phyloP scores from a whole-genome alignment of 2,888 invertebrate genomes.

The Cyclophora albipunctata region DNA sequence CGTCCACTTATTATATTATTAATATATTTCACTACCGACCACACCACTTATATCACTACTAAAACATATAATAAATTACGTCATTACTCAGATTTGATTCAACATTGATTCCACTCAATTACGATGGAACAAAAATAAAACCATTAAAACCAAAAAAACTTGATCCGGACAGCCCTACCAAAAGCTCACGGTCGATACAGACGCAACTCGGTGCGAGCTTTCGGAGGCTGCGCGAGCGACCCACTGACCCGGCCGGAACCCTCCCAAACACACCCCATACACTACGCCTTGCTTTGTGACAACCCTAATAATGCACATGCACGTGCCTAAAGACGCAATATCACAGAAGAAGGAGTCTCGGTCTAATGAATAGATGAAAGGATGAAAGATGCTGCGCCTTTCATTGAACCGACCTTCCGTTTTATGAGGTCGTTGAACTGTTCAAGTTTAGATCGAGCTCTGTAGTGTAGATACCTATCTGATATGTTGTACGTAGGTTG shows the following conservation, averaged over 20 bases:
- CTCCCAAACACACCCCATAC: conserved; percentile 34
- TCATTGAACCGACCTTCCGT: conserved; percentile 31
- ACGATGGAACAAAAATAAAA: not conserved
- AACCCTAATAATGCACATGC: conserved; percentile 45
- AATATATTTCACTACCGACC: too few relatives aligned
- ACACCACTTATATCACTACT: too few relatives aligned
- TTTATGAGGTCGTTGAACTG: conserved; percentile 31
- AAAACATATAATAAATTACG: too few relatives aligned
- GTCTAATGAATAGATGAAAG: conserved; percentile 31
- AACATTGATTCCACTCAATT: too few relatives aligned
- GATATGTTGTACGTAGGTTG: not conserved
- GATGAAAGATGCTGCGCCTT: conserved; percentile 30
- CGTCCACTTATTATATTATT: too few relatives aligned
- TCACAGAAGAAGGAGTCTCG: conserved; percentile 19
- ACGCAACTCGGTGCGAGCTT: conserved; percentile 63
- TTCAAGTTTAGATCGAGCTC: conserved; percentile 11
- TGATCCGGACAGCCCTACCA: conserved; percentile 48
- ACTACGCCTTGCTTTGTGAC: conserved; percentile 28
- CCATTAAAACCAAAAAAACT: conserved; percentile 4
- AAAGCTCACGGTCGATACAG: conserved; percentile 71
- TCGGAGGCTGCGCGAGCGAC: conserved; percentile 77
- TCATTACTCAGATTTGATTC: too few relatives aligned
- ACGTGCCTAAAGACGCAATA: conserved; percentile 30
- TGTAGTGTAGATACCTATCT: not conserved
- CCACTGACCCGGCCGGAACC: conserved; percentile 75